These are phyloP conservation scores for Enteromius thamalakanensis DNA, from an alignment of 2,797 vertebrate genomes.

Conservation along the genomic window DNA sequence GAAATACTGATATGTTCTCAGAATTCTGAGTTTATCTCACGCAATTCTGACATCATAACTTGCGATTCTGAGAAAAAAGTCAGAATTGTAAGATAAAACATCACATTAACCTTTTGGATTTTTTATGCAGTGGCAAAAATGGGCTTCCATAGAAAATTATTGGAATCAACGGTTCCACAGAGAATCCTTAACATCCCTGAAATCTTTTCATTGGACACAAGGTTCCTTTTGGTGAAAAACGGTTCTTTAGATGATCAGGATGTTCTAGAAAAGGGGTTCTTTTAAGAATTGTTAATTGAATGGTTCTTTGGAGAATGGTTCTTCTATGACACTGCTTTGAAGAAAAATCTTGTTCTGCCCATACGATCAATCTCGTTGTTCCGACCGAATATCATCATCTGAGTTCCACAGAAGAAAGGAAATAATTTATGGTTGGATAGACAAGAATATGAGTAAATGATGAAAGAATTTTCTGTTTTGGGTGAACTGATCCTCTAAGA, in stretches of 20 bases:
- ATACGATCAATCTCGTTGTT: neutral
- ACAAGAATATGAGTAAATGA: constrained; percentile 10
- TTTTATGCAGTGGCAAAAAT: too few relatives aligned
- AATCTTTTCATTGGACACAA: neutral
- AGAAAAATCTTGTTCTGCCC: neutral
- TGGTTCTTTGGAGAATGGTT: neutral
- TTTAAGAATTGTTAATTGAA: neutral
- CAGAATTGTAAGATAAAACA: too few relatives aligned
- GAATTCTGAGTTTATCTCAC: too few relatives aligned
- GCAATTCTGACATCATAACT: too few relatives aligned
- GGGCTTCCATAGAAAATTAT: neutral
- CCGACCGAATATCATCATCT: neutral
- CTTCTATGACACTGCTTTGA: neutral
- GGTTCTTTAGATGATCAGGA: neutral
- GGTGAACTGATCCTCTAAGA: neutral
- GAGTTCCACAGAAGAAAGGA: constrained; percentile 3
- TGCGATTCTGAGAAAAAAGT: too few relatives aligned
- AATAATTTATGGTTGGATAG: constrained; percentile 10
- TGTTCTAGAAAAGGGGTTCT: neutral
- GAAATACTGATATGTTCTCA: too few relatives aligned
- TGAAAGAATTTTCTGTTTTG: neutral
- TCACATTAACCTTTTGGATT: too few relatives aligned
- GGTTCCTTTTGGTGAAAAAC: neutral
- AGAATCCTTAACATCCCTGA: neutral
- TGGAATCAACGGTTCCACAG: neutral